Evolutionary conservation across 92 coral and sea anemone genomes (phyloP).

Genomic region (Isaurus tuberculatus): DNA sequence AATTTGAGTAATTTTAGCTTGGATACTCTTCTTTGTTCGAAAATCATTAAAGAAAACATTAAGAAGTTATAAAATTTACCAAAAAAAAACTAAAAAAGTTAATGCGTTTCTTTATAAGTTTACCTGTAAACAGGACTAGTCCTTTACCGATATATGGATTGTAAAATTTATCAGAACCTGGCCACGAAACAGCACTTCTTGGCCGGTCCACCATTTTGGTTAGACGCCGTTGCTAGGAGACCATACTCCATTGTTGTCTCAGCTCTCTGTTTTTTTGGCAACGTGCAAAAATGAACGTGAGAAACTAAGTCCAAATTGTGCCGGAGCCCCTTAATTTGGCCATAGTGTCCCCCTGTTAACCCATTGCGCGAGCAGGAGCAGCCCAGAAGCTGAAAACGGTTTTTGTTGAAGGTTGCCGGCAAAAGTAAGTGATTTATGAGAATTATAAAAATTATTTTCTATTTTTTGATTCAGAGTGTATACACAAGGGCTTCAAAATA

Average conservation of each 20-base stretch:
- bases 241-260: conserved; percentile 23
- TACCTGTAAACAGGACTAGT: conserved; percentile 90
- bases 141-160: conserved; percentile 96
- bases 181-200: conserved; percentile 67
- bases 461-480: neutral
- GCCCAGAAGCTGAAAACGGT: conserved; percentile 53
- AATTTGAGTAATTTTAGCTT: no score
- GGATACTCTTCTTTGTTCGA: no score
- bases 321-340: conserved; percentile 64
- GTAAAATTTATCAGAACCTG: conserved; percentile 92
- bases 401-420: conserved; percentile 51
- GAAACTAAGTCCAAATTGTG: conserved; percentile 2
- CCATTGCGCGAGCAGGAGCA: conserved; percentile 60
- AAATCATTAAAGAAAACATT: neutral
- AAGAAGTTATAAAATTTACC: neutral
- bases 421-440: conserved; percentile 58
- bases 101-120: neutral
- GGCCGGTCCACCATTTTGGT: conserved; percentile 78
- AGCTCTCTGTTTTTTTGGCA: conserved; percentile 2
- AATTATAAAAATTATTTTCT: neutral
- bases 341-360: conserved; percentile 69
- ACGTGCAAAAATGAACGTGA: conserved; percentile 29
- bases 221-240: conserved; percentile 88
- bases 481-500: neutral
- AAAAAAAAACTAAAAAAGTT: neutral